These are phyloP conservation scores for Drosophila kohkoa DNA, from an alignment of 1,140 invertebrate genomes.

Conservation along the genomic window DNA sequence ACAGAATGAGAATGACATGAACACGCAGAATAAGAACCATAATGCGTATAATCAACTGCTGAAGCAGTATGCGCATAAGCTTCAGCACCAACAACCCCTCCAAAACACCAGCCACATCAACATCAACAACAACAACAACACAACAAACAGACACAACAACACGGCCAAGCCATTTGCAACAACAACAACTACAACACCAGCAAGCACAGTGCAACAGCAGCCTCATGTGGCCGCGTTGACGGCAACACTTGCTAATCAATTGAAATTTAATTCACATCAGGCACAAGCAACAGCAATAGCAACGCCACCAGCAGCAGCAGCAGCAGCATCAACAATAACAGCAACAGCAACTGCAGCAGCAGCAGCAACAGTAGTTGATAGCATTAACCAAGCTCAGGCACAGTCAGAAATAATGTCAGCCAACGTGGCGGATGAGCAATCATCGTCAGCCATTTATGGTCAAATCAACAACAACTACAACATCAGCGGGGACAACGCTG, in stretches of 20 bases:
- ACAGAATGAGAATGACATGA: slow-evolving; percentile 68
- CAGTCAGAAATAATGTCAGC: slow-evolving; percentile 57
- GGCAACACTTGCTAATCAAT: slow-evolving; percentile 82
- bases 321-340: slow-evolving; percentile 32
- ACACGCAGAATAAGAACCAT: slow-evolving; percentile 73
- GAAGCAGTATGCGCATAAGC: slow-evolving; percentile 82
- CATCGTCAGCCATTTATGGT: slow-evolving; percentile 58
- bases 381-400: slow-evolving; percentile 24
- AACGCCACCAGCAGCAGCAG: slow-evolving; percentile 18
- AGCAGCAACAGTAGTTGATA: slow-evolving; percentile 30
- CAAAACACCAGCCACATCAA: slow-evolving; percentile 20
- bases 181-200: slow-evolving; percentile 58
- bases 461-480: slow-evolving; percentile 54
- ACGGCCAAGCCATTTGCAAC: slow-evolving; percentile 58
- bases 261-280: slow-evolving; percentile 84
- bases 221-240: slow-evolving; percentile 74
- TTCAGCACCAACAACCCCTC: slow-evolving; percentile 44
- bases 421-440: slow-evolving; percentile 73
- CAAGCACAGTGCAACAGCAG: slow-evolving; percentile 52
- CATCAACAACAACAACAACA: slow-evolving; percentile 45
- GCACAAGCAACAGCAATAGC: slow-evolving; percentile 41
- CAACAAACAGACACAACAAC: slow-evolving; percentile 61
- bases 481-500: slow-evolving; percentile 19
- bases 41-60: slow-evolving; percentile 81
- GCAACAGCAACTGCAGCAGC: slow-evolving; percentile 30